Evolutionary conservation across 1,140 invertebrate species (phyloP).

Genomic region (Drosophila kanapiae): DNA sequence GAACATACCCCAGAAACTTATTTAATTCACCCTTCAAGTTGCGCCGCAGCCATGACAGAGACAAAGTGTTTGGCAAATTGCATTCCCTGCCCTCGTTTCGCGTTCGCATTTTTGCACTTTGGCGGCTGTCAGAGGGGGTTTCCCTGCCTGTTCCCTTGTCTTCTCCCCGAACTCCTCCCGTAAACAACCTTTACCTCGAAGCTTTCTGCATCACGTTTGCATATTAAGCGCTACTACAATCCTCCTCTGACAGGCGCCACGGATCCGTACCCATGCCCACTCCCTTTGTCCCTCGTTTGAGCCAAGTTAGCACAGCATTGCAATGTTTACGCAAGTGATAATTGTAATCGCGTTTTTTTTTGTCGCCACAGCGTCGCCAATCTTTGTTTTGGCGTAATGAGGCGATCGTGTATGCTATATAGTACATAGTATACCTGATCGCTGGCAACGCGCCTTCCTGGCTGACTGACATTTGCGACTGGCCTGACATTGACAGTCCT

Average conservation of each 20-base stretch:
- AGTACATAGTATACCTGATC: background rate
- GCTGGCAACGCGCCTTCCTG: conserved; percentile 36
- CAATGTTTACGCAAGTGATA: conserved; percentile 80
- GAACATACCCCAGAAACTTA: conserved; percentile 6
- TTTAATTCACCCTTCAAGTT: conserved; percentile 4
- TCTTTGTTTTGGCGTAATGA: conserved; percentile 61
- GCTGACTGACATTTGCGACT: conserved; percentile 57
- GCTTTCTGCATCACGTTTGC: conserved; percentile 67
- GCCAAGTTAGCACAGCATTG: conserved; percentile 71
- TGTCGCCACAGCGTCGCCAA: conserved; percentile 66
- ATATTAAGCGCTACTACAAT: conserved; percentile 65
- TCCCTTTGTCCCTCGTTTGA: conserved; percentile 3
- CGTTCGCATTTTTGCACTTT: conserved; percentile 74
- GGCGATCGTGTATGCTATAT: conserved; percentile 26
- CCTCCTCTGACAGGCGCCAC: conserved; percentile 63
- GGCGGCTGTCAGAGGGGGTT: conserved; percentile 46
- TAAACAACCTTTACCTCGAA: conserved; percentile 23
- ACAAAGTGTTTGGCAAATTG: conserved; percentile 57
- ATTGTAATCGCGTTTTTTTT: conserved; percentile 53
- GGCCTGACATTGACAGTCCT: conserved; percentile 71
- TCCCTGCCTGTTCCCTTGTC: background rate
- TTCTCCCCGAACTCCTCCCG: too few relatives aligned
- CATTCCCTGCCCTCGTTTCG: conserved; percentile 57
- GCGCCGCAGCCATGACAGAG: conserved; percentile 30
- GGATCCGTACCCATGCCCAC: conserved; percentile 31